Evolutionary conservation across 1,140 invertebrate genomes (phyloP).

Genomic region (Sarcophaga bullata): DNA sequence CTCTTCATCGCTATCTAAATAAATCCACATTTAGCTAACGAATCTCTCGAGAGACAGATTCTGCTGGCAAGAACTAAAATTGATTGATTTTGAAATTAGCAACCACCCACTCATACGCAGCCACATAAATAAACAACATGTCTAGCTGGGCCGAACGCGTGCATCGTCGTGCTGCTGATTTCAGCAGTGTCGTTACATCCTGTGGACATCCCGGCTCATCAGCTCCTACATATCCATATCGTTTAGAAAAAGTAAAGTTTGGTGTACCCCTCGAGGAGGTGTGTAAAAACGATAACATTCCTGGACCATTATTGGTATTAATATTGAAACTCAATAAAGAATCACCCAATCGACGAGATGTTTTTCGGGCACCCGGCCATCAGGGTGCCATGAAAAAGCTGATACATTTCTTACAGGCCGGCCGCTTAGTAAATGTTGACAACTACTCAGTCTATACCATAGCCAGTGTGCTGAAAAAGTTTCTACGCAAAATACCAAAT

Average conservation of each 20-base stretch:
- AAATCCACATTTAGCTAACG: neutral
- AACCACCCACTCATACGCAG: neutral
- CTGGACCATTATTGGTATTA: slow-evolving; percentile 87
- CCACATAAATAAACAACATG: slow-evolving; percentile 68
- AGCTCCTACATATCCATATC: slow-evolving; percentile 76
- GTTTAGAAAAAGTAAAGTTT: slow-evolving; percentile 94
- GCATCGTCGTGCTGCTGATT: slow-evolving; percentile 86
- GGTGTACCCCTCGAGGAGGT: slow-evolving; percentile 88
- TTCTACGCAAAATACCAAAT: slow-evolving; percentile 95
- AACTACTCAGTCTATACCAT: slow-evolving; percentile 99
- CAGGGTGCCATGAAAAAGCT: slow-evolving; percentile 96
- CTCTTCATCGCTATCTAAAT: neutral
- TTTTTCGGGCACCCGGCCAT: slow-evolving; percentile 93
- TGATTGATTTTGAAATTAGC: neutral
- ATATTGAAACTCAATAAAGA: slow-evolving; percentile 95
- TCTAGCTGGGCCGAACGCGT: slow-evolving; percentile 90
- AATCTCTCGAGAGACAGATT: neutral
- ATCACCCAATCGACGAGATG: slow-evolving; percentile 90
- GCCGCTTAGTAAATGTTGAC: slow-evolving; percentile 95
- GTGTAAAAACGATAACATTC: slow-evolving; percentile 93
- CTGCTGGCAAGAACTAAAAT: neutral
- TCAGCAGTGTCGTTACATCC: slow-evolving; percentile 89
- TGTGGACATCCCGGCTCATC: slow-evolving; percentile 76
- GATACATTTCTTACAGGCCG: slow-evolving; percentile 93
- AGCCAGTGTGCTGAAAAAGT: slow-evolving; percentile 97